Evolutionary conservation across 2,113 vertebrate species (phyloP).

Genomic region (Tupaia tana): DNA sequence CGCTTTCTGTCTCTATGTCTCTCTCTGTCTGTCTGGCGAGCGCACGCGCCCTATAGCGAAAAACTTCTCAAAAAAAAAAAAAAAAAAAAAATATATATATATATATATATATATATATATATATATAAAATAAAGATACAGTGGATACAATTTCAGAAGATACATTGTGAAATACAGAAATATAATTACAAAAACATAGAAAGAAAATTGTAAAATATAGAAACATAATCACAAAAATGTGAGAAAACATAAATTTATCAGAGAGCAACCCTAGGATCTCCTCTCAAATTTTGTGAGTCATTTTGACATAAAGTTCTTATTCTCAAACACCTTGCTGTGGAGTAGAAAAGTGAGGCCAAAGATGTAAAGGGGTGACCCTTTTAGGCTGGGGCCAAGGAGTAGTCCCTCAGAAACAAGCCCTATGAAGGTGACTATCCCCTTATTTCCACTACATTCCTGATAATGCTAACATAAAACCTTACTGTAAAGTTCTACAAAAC

Average conservation of each 20-base stretch:
- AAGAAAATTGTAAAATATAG: not conserved
- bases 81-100: too few species aligned
- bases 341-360: not conserved
- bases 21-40: too few species aligned
- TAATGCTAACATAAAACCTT: not conserved
- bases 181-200: not conserved
- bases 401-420: not conserved
- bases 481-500: not conserved
- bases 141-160: not conserved
- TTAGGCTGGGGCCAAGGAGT: not conserved
- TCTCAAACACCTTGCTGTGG: not conserved
- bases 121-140: not conserved
- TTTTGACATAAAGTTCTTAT: not conserved
- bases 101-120: too few species aligned
- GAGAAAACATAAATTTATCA: not conserved
- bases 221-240: not conserved
- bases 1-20: too few species aligned
- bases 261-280: not conserved
- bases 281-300: not conserved
- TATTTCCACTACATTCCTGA: not conserved
- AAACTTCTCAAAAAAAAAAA: too few species aligned
- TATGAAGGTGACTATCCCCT: not conserved
- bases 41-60: too few species aligned
- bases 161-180: not conserved
- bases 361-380: not conserved